These are phyloP conservation scores for Caradrina clavipalpis DNA, from an alignment of 2,888 invertebrate species.

Conservation along the genomic window DNA sequence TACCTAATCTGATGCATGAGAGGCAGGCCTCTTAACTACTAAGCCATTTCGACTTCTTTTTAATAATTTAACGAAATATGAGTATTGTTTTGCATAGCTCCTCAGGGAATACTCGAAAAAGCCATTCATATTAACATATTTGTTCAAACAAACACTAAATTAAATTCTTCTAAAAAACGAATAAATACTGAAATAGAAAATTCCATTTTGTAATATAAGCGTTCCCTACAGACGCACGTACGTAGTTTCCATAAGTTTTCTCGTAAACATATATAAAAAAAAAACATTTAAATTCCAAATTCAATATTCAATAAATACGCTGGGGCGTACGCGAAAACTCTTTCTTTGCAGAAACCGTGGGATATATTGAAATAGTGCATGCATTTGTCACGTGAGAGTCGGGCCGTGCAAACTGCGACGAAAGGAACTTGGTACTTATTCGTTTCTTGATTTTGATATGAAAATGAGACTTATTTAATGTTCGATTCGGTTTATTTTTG, in stretches of 20 bases:
- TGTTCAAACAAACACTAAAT: not conserved
- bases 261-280: conserved; percentile 15
- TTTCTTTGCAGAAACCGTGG: conserved; percentile 52
- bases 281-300: conserved; percentile 36
- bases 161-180: not conserved
- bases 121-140: not conserved
- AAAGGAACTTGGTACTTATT: no score
- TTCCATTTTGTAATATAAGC: not conserved
- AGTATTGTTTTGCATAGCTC: no score
- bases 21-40: no score
- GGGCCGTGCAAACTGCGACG: conserved; percentile 33
- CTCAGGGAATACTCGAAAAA: no score
- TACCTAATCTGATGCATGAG: no score
- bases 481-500: no score
- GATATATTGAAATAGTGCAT: conserved; percentile 60
- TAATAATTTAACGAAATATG: no score
- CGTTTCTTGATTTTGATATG: no score
- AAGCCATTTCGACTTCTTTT: no score
- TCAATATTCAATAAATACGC: conserved; percentile 51
- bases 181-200: not conserved
- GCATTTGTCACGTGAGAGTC: conserved; percentile 58
- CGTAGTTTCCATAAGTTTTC: conserved; percentile 15
- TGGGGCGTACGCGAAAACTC: conserved; percentile 29
- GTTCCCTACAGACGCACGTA: conserved; percentile 3
- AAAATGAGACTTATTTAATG: no score